phyloP scores from a whole-genome alignment of 2,888 invertebrate genomes.

The Lochmaea crataegi region DNA sequence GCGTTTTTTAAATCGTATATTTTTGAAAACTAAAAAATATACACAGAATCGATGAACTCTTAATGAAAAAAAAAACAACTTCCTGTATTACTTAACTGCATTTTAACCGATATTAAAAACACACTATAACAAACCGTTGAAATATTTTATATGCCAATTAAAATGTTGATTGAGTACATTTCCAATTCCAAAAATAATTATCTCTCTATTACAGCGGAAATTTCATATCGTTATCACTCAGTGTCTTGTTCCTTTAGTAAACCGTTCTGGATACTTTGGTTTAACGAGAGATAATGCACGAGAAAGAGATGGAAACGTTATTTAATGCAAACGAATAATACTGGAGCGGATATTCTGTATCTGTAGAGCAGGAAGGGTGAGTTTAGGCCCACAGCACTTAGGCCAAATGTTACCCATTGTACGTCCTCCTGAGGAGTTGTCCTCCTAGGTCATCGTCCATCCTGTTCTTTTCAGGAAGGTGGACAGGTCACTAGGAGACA shows the following conservation, averaged over 20 bases:
- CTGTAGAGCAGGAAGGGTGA: too few species aligned
- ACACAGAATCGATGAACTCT: not conserved
- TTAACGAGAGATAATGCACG: not conserved
- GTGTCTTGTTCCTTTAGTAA: constrained; percentile 2
- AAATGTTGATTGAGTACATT: not conserved
- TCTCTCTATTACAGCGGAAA: not conserved
- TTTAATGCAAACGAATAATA: not conserved
- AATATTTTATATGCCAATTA: constrained; percentile 5
- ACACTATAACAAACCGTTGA: not conserved
- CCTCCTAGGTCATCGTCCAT: too few species aligned
- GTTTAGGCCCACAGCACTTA: too few species aligned
- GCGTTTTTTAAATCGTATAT: not conserved
- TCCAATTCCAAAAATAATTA: constrained; percentile 4
- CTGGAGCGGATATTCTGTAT: too few species aligned
- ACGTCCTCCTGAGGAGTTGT: too few species aligned
- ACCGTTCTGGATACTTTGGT: not conserved
- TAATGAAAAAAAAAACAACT: not conserved
- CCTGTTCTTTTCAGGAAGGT: too few species aligned
- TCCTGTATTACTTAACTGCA: not conserved
- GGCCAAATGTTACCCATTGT: too few species aligned
- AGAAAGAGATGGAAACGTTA: not conserved
- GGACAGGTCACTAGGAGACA: too few species aligned
- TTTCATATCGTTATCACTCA: constrained; percentile 5
- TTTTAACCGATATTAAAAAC: not conserved
- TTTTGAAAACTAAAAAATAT: not conserved